Conservation (phyloP, 1,140 invertebrate species). For the Cryptotermes secundus region DNA sequence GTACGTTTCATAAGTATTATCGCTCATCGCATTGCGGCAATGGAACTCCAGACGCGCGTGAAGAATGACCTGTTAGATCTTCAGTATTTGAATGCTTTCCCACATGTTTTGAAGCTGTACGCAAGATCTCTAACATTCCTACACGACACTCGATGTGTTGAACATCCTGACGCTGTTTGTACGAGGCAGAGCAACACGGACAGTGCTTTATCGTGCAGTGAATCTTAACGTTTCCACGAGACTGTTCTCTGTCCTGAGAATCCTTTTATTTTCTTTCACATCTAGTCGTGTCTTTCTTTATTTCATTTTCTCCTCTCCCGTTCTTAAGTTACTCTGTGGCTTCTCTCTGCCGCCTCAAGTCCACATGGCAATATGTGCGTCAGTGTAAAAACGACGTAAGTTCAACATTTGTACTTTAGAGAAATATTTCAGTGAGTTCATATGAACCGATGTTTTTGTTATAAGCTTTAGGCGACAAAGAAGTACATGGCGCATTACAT, state of each 20-base stretch:
- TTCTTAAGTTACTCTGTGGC: not conserved
- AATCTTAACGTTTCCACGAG: not conserved
- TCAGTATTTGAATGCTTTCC: too few species aligned
- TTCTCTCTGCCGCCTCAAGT: not conserved
- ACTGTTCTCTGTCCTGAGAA: not conserved
- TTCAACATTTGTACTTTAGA: not conserved
- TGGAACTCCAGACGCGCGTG: too few species aligned
- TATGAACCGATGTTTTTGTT: too few species aligned
- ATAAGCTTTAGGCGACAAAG: too few species aligned
- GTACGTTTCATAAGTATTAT: too few species aligned
- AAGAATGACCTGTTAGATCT: too few species aligned
- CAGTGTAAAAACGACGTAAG: not conserved
- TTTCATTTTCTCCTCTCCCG: not conserved
- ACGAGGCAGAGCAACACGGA: not conserved
- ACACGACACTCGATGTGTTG: not conserved
- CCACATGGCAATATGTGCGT: not conserved
- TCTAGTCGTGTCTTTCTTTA: not conserved
- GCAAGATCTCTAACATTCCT: not conserved
- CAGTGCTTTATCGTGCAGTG: not conserved
- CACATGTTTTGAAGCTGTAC: too few species aligned
- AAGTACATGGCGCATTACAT: too few species aligned
- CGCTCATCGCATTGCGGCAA: too few species aligned
- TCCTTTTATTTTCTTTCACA: not conserved
- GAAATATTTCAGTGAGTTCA: too few species aligned
- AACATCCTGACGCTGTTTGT: not conserved